Percentiles rank a stretch among this genome's conserved stretches.
These are phyloP conservation scores for Hanleya hanleyi DNA, from an alignment of 2,888 invertebrate genomes.

Conservation along the genomic window DNA sequence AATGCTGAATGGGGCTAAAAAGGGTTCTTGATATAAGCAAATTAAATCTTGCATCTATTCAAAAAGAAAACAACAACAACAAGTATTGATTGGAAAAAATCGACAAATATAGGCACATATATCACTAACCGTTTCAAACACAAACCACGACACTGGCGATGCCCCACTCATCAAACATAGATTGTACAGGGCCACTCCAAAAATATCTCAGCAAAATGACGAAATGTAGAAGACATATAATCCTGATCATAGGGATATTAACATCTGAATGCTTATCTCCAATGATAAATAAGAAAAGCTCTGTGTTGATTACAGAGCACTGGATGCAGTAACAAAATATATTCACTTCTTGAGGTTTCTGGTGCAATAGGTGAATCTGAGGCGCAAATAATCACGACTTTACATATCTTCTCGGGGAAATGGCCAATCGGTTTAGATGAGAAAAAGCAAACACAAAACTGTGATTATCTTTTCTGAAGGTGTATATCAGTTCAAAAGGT, in stretches of 20 bases:
- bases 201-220: neutral
- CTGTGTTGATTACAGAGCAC: constrained; percentile 1
- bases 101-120: neutral
- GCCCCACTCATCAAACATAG: neutral
- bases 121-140: neutral
- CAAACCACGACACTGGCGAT: neutral
- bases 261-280: neutral
- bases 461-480: neutral
- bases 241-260: neutral
- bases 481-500: neutral
- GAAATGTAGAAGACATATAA: neutral
- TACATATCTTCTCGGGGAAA: neutral
- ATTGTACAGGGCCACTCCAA: neutral
- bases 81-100: neutral
- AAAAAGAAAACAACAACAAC: too few relatives aligned
- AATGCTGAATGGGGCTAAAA: too few relatives aligned
- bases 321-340: neutral
- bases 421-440: constrained; percentile 16
- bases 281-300: neutral
- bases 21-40: too few relatives aligned
- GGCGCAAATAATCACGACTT: neutral
- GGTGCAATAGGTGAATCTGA: neutral
- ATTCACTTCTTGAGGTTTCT: neutral
- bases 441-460: constrained; percentile 6
- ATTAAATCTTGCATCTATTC: too few relatives aligned